Conservation (phyloP, 1,140 invertebrate species). For the Homarus americanus region DNA sequence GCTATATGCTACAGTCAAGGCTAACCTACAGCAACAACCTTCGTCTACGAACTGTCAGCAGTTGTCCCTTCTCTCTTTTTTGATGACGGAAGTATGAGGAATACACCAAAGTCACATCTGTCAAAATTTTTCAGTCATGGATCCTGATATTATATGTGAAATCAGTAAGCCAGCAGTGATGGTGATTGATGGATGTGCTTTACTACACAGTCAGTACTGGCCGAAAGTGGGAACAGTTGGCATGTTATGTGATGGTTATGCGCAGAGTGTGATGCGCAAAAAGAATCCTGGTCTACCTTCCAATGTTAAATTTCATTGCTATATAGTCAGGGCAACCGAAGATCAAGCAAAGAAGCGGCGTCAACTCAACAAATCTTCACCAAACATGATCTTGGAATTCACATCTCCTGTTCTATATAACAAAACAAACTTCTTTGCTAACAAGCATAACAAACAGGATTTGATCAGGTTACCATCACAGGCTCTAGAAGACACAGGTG, state of each 20-base stretch:
- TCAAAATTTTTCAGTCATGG: neutral
- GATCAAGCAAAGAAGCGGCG: constrained; percentile 24
- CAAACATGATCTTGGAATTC: neutral
- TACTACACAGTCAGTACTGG: constrained; percentile 27
- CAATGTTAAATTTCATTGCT: neutral
- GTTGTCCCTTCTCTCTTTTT: neutral
- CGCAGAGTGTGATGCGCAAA: neutral
- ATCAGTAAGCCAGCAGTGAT: neutral
- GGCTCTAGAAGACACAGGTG: constrained; percentile 24
- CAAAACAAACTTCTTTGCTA: constrained; percentile 24
- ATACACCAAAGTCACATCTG: constrained; percentile 3
- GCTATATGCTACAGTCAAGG: neutral
- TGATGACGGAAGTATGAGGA: neutral
- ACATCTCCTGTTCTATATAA: neutral
- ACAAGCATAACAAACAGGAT: neutral
- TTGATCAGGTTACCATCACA: constrained; percentile 12
- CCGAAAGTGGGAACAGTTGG: neutral
- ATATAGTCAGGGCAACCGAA: neutral
- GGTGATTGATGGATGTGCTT: constrained; percentile 5
- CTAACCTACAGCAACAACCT: neutral
- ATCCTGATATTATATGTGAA: too few species aligned
- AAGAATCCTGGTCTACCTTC: neutral
- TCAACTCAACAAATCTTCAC: constrained; percentile 5
- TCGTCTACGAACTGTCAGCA: neutral
- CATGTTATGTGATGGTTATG: constrained; percentile 12